Conservation (phyloP, 2,113 vertebrate species). For the Calidris pugnax region DNA sequence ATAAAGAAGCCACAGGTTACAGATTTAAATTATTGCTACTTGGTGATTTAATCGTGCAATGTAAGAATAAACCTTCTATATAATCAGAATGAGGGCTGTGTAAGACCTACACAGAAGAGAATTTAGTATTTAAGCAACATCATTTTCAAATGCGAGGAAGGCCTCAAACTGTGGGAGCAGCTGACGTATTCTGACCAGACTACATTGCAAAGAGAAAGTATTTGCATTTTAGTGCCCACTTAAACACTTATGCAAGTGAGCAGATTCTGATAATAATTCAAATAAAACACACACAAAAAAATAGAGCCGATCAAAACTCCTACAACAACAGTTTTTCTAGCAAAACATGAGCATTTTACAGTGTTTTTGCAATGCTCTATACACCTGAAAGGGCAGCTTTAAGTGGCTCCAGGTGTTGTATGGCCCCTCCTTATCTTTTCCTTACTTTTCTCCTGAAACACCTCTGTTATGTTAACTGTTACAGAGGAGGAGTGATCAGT, state of each 20-base stretch:
- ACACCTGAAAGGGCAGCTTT: not conserved
- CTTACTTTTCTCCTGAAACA: not conserved
- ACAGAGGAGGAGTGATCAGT: not conserved
- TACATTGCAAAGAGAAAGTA: not conserved
- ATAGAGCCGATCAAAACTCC: not conserved
- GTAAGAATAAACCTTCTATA: not conserved
- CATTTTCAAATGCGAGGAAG: not conserved
- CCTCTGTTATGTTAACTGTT: not conserved
- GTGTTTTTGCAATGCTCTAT: not conserved
- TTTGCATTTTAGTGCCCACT: not conserved
- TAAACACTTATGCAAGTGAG: not conserved
- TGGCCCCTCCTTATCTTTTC: not conserved
- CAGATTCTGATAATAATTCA: not conserved
- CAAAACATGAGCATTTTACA: not conserved
- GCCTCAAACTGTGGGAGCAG: not conserved
- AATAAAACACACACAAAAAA: not conserved
- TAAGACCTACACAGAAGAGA: not conserved
- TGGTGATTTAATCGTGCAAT: not conserved
- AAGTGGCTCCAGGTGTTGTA: not conserved
- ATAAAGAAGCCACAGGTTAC: not conserved
- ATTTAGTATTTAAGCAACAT: not conserved
- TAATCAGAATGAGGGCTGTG: not conserved
- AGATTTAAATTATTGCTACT: not conserved
- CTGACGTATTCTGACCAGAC: not conserved
- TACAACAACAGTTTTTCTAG: not conserved